phyloP scores from a whole-genome alignment of 2,888 invertebrate genomes.

The Nephrotoma appendiculata region DNA sequence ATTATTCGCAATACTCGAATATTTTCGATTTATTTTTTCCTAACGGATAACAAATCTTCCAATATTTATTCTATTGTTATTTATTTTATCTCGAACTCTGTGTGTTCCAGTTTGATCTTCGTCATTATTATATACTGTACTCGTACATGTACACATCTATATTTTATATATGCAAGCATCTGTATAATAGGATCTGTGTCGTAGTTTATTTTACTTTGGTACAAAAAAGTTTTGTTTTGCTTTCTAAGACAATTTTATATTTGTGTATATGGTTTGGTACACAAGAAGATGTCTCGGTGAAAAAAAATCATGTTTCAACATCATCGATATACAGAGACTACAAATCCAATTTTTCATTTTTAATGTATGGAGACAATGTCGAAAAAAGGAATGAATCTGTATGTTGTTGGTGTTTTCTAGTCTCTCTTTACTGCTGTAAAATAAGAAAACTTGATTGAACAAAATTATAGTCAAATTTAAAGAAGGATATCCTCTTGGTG shows the following conservation, averaged over 20 bases:
- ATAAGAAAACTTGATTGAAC: not conserved
- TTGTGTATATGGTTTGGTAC: not conserved
- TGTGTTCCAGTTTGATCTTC: not conserved
- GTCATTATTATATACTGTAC: not conserved
- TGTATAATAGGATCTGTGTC: not conserved
- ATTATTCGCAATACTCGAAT: not conserved
- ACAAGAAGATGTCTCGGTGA: not conserved
- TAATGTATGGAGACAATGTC: not conserved
- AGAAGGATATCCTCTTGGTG: not conserved
- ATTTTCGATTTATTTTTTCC: not conserved
- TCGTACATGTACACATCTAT: not conserved
- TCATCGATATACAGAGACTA: not conserved
- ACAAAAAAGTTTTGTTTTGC: not conserved
- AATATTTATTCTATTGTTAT: not conserved
- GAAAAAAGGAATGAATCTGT: not conserved
- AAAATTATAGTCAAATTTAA: not conserved
- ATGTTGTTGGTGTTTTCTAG: not conserved
- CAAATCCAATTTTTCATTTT: not conserved
- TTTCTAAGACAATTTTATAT: not conserved
- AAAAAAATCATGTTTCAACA: not conserved
- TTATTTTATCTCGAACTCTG: not conserved
- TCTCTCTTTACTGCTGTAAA: not conserved
- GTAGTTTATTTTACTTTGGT: not conserved
- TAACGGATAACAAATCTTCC: not conserved
- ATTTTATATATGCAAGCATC: not conserved